Conservation (phyloP, 1,140 invertebrate species). For the Polypedilum pembai region DNA sequence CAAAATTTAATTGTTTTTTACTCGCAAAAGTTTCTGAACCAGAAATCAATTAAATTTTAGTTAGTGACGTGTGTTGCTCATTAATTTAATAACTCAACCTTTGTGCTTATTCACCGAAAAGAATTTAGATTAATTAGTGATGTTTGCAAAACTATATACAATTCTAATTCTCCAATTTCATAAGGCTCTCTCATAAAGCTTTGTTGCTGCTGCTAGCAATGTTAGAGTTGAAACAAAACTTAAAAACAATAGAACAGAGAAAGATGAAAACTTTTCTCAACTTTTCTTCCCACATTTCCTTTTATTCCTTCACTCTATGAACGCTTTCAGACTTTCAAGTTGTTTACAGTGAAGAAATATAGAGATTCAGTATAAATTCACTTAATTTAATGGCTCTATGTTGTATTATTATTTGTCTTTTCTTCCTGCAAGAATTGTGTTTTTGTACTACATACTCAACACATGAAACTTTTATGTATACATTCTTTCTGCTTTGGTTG, state of each 20-base stretch:
- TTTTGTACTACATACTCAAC: not conserved
- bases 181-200: not conserved
- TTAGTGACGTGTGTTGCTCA: not conserved
- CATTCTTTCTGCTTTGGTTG: not conserved
- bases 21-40: not conserved
- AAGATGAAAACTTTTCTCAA: not conserved
- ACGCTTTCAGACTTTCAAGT: slow-evolving; percentile 1
- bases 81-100: not conserved
- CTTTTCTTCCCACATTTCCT: not conserved
- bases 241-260: not conserved
- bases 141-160: slow-evolving; percentile 1
- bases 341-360: not conserved
- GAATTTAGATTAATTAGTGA: not conserved
- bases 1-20: slow-evolving; percentile 6
- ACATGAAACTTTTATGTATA: slow-evolving; percentile 6
- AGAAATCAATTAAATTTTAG: slow-evolving; percentile 8
- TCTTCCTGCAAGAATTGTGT: not conserved
- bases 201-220: not conserved
- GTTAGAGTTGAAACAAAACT: not conserved
- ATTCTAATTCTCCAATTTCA: not conserved
- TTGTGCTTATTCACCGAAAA: not conserved
- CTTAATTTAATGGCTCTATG: slow-evolving; percentile 22
- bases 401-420: not conserved
- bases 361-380: slow-evolving; percentile 26
- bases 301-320: not conserved